A percentile compares a stretch with the other conserved stretches of the same genome.
Conservation (phyloP, 2,888 invertebrate species). For the Pseudoips prasinana region DNA sequence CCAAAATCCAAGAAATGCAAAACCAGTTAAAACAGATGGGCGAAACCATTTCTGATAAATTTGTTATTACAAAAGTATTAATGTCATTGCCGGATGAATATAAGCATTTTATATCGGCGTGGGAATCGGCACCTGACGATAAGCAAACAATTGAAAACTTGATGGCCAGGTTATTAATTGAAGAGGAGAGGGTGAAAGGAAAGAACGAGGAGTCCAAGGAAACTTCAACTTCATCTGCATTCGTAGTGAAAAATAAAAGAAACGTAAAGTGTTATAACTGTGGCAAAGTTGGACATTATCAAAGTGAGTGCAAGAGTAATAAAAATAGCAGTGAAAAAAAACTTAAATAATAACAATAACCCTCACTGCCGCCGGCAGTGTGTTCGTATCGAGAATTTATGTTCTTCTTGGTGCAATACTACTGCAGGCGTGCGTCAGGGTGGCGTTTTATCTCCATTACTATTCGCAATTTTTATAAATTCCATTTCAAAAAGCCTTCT, state of each 20-base stretch:
- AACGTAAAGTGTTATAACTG: background rate
- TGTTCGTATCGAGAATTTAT: too few relatives aligned
- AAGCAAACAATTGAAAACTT: conserved; percentile 28
- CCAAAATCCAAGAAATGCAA: background rate
- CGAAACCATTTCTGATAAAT: conserved; percentile 7
- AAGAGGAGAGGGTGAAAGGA: conserved; percentile 21
- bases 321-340: background rate
- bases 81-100: conserved; percentile 22
- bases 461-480: too few relatives aligned
- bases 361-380: too few relatives aligned
- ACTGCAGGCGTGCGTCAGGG: too few relatives aligned
- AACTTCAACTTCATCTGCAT: background rate
- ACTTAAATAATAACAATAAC: too few relatives aligned
- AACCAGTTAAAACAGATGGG: conserved; percentile 1
- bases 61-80: conserved; percentile 20
- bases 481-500: too few relatives aligned
- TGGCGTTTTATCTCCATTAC: too few relatives aligned
- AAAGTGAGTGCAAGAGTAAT: background rate
- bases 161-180: conserved; percentile 24
- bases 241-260: background rate
- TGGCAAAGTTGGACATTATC: background rate
- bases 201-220: background rate
- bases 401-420: too few relatives aligned
- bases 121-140: conserved; percentile 23
- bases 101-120: background rate